These are phyloP conservation scores for Drosophila baimaii DNA, from an alignment of 1,140 invertebrate species.

Conservation along the genomic window DNA sequence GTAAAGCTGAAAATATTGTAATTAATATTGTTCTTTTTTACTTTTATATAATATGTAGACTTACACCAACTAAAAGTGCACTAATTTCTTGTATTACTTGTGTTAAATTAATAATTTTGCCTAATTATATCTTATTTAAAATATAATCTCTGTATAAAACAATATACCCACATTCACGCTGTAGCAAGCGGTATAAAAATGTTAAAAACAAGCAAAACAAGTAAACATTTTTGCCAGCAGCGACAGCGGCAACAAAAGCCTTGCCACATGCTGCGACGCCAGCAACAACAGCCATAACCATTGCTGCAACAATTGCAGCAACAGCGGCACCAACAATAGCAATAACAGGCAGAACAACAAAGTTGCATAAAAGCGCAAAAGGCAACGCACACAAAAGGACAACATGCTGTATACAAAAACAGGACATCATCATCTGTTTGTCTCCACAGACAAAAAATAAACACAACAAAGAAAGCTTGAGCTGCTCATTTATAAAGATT, in stretches of 20 bases:
- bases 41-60: too few species aligned
- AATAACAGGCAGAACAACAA: constrained; percentile 43
- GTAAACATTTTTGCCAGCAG: constrained; percentile 51
- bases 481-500: neutral
- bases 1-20: too few species aligned
- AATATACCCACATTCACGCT: constrained; percentile 9
- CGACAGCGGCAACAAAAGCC: constrained; percentile 53
- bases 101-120: too few species aligned
- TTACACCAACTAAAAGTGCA: too few species aligned
- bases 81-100: too few species aligned
- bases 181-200: constrained; percentile 15
- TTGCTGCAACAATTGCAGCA: constrained; percentile 44
- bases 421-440: constrained; percentile 52
- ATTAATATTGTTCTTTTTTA: too few species aligned
- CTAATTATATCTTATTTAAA: too few species aligned
- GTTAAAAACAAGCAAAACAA: constrained; percentile 47
- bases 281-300: constrained; percentile 39
- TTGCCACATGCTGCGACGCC: constrained; percentile 69
- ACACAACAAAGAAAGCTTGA: neutral
- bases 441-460: constrained; percentile 17
- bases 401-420: constrained; percentile 52
- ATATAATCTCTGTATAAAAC: too few species aligned
- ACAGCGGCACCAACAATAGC: constrained; percentile 46
- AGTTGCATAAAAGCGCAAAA: constrained; percentile 70
- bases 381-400: constrained; percentile 68